A percentile compares a stretch with the other conserved stretches of the same genome.
These are phyloP conservation scores for Oscheius onirici DNA, from an alignment of 2,888 invertebrate genomes.

Conservation along the genomic window DNA sequence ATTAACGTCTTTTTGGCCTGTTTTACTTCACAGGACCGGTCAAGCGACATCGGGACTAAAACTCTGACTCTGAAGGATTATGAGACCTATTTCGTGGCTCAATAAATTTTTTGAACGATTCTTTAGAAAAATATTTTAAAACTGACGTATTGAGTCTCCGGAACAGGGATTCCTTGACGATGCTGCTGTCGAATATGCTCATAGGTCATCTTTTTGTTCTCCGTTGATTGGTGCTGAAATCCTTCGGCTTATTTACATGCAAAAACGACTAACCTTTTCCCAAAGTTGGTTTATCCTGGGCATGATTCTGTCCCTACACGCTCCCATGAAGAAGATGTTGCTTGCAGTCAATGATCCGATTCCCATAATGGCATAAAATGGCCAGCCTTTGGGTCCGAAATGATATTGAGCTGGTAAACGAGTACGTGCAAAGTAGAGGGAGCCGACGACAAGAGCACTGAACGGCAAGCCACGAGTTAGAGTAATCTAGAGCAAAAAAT, in stretches of 20 bases:
- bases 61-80: no score
- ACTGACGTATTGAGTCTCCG: conserved; percentile 9
- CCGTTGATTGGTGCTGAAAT: conserved; percentile 20
- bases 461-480: conserved; percentile 62
- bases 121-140: background rate
- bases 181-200: conserved; percentile 47
- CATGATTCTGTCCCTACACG: conserved; percentile 56
- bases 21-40: no score
- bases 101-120: background rate
- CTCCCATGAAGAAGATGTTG: conserved; percentile 60
- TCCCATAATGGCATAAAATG: conserved; percentile 65
- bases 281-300: conserved; percentile 54
- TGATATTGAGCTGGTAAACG: conserved; percentile 60
- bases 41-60: no score
- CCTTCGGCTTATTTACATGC: background rate
- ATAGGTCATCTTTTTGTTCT: conserved; percentile 35
- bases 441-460: conserved; percentile 56
- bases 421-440: conserved; percentile 57
- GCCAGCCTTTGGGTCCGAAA: conserved; percentile 67
- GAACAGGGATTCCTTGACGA: conserved; percentile 10
- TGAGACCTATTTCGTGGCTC: no score
- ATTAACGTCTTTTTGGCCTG: no score
- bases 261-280: conserved; percentile 40
- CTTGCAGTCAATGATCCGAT: conserved; percentile 57
- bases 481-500: conserved; percentile 45